Evolutionary conservation across 1,140 invertebrate genomes (phyloP).

Genomic region (Drepana arcuata): DNA sequence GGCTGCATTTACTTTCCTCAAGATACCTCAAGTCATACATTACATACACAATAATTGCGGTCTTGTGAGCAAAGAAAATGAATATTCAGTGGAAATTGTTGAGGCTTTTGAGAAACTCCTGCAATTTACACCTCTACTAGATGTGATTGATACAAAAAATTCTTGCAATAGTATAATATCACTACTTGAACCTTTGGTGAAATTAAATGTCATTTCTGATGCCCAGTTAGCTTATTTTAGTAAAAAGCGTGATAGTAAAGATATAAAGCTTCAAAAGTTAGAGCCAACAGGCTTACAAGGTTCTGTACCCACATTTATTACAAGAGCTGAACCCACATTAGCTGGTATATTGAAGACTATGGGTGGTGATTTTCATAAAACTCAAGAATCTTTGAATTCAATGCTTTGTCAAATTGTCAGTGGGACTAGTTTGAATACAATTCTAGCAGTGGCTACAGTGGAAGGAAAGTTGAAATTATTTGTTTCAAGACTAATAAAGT

Average conservation of each 20-base stretch:
- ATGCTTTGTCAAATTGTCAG: conserved; percentile 73
- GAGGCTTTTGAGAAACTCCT: conserved; percentile 87
- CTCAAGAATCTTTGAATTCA: conserved; percentile 80
- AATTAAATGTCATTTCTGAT: conserved; percentile 86
- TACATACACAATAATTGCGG: conserved; percentile 76
- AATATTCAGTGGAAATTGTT: conserved; percentile 82
- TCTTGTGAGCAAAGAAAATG: conserved; percentile 72
- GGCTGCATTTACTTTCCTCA: conserved; percentile 94
- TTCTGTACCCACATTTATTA: conserved; percentile 84
- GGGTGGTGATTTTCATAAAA: conserved; percentile 90
- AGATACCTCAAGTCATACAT: conserved; percentile 86
- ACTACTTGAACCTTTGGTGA: conserved; percentile 85
- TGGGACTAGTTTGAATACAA: conserved; percentile 87
- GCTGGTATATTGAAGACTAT: conserved; percentile 90
- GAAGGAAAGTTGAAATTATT: conserved; percentile 91
- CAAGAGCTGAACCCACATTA: conserved; percentile 89
- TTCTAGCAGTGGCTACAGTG: conserved; percentile 90
- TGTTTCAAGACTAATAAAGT: conserved; percentile 90
- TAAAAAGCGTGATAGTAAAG: conserved; percentile 75
- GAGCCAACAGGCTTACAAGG: conserved; percentile 75
- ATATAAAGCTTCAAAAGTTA: conserved; percentile 74
- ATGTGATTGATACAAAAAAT: conserved; percentile 90
- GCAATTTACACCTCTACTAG: conserved; percentile 86
- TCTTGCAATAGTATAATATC: conserved; percentile 90
- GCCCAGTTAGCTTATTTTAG: conserved; percentile 81